phyloP scores from a whole-genome alignment of 2,888 invertebrate species.

The Mimas tiliae region DNA sequence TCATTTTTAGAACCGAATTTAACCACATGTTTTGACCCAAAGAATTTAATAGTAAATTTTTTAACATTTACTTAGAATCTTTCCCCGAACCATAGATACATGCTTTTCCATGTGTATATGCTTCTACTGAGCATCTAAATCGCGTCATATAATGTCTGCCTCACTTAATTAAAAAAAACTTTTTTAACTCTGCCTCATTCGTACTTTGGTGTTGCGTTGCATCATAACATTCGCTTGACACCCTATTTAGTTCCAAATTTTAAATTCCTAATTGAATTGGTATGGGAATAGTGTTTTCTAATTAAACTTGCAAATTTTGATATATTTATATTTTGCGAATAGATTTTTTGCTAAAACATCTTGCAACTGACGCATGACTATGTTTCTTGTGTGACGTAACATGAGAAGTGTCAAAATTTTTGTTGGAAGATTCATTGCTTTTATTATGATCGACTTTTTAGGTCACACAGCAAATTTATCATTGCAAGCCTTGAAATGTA shows the following conservation, averaged over 20 bases:
- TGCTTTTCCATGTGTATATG: too few species aligned
- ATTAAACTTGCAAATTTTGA: neutral
- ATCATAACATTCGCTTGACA: neutral
- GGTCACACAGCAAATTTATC: neutral
- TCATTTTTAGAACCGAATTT: neutral
- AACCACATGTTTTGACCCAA: too few species aligned
- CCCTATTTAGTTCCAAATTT: neutral
- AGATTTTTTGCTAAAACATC: neutral
- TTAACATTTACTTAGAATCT: too few species aligned
- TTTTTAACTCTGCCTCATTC: neutral
- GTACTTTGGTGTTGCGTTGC: neutral
- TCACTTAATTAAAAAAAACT: neutral
- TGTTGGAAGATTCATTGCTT: neutral
- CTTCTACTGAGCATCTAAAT: too few species aligned
- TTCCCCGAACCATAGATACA: too few species aligned
- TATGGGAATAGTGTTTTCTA: constrained; percentile 9
- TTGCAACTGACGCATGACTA: neutral
- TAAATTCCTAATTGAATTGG: neutral
- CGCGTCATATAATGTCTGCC: neutral
- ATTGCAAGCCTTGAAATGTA: neutral
- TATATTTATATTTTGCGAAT: constrained; percentile 4
- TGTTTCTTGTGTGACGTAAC: neutral
- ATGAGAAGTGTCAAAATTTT: neutral
- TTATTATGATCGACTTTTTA: neutral
- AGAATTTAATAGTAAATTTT: too few species aligned